These are phyloP conservation scores for Andrena praecox DNA, from an alignment of 2,888 invertebrate species.

Conservation along the genomic window DNA sequence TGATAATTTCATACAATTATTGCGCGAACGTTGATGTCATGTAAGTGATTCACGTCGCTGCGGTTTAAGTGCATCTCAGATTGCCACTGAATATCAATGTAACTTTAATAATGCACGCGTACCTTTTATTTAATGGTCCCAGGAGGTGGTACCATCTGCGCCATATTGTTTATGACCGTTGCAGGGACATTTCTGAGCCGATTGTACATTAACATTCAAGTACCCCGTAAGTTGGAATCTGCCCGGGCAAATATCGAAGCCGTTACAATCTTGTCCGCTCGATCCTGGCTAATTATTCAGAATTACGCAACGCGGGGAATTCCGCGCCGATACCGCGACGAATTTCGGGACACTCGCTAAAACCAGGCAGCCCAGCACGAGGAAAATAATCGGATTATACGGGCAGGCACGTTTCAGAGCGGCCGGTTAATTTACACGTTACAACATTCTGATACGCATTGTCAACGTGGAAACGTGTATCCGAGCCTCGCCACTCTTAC, in stretches of 20 bases:
- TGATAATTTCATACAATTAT: too few relatives aligned
- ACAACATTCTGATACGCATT: slow-evolving; percentile 38
- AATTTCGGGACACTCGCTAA: slow-evolving; percentile 64
- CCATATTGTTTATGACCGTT: too few relatives aligned
- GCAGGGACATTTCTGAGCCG: too few relatives aligned
- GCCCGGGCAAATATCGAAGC: slow-evolving; percentile 22
- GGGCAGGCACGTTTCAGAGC: slow-evolving; percentile 54
- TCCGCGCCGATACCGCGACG: slow-evolving; percentile 56
- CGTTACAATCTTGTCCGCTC: slow-evolving; percentile 17
- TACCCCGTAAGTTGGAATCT: neutral
- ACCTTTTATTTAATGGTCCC: too few relatives aligned
- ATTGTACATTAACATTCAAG: neutral
- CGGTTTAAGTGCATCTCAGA: too few relatives aligned
- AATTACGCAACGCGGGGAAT: slow-evolving; percentile 66
- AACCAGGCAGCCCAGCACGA: slow-evolving; percentile 51
- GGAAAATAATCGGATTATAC: slow-evolving; percentile 74
- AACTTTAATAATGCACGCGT: too few relatives aligned
- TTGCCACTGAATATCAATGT: too few relatives aligned
- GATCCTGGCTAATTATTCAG: slow-evolving; percentile 67
- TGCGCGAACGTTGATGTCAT: too few relatives aligned
- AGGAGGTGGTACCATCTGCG: too few relatives aligned
- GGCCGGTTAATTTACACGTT: slow-evolving; percentile 48
- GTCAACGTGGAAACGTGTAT: slow-evolving; percentile 17
- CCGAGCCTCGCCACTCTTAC: slow-evolving; percentile 27
- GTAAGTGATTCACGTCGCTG: too few relatives aligned